Percentiles rank a stretch among this genome's conserved stretches.
Evolutionary conservation across 2,888 invertebrate genomes (phyloP).

Genomic region (Glaucopsyche alexis): DNA sequence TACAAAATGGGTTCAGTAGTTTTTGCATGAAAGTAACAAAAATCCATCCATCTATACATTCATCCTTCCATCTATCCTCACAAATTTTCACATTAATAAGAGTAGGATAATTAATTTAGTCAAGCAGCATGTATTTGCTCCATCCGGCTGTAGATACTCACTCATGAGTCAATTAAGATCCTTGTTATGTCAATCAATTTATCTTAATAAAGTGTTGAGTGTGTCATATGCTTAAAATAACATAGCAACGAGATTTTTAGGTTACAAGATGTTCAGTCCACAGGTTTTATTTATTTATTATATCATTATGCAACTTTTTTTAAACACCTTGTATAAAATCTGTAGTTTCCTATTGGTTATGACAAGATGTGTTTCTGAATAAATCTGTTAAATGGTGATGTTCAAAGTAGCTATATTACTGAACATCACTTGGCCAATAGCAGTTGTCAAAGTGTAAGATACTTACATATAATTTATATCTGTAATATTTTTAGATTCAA

Average conservation of each 20-base stretch:
- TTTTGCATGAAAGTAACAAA: too few relatives aligned
- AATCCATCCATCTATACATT: too few relatives aligned
- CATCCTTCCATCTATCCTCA: too few relatives aligned
- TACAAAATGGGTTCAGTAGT: too few relatives aligned
- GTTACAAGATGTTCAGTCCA: constrained; percentile 20
- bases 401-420: not conserved
- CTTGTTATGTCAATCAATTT: constrained; percentile 22
- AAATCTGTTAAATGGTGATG: not conserved
- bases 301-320: not conserved
- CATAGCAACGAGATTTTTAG: constrained; percentile 18
- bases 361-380: not conserved
- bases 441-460: not conserved
- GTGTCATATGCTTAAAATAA: constrained; percentile 20
- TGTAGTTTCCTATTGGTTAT: not conserved
- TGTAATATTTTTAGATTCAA: constrained; percentile 63
- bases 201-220: not conserved
- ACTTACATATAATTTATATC: not conserved
- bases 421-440: not conserved
- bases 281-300: constrained; percentile 18
- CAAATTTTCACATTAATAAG: too few relatives aligned
- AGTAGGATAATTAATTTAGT: not conserved
- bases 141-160: not conserved
- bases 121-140: constrained; percentile 17
- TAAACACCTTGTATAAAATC: constrained; percentile 8
- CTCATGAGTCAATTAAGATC: constrained; percentile 12